These are phyloP conservation scores for Euplagia quadripunctaria DNA, from an alignment of 2,888 invertebrate species.

Conservation along the genomic window DNA sequence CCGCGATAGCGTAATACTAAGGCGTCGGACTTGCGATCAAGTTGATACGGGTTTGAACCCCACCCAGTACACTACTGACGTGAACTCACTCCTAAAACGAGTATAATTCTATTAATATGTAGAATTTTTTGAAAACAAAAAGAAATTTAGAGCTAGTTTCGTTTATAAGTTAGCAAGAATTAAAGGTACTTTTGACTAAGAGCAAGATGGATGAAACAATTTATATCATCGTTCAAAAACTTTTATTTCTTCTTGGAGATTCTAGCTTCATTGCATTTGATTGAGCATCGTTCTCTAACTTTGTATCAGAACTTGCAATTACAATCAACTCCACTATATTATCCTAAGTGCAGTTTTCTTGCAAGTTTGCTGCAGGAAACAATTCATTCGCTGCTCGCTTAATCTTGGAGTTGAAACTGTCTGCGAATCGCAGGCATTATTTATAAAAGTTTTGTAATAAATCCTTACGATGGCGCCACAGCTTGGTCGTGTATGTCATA, in stretches of 20 bases:
- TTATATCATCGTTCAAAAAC: slow-evolving; percentile 3
- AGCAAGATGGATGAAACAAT: slow-evolving; percentile 1
- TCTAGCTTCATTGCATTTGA: slow-evolving; percentile 32
- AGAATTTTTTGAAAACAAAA: background rate
- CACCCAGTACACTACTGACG: too few species aligned
- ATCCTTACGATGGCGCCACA: slow-evolving; percentile 50
- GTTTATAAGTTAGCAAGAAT: background rate
- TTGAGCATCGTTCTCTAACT: slow-evolving; percentile 40
- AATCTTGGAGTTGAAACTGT: slow-evolving; percentile 61
- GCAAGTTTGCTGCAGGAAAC: slow-evolving; percentile 59
- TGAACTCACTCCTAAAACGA: too few species aligned
- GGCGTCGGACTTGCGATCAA: too few species aligned
- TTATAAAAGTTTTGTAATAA: slow-evolving; percentile 69
- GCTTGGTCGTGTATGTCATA: background rate
- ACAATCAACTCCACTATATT: slow-evolving; percentile 56
- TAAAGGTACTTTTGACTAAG: background rate
- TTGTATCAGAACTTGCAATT: slow-evolving; percentile 54
- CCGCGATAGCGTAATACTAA: too few species aligned
- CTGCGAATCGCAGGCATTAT: slow-evolving; percentile 53
- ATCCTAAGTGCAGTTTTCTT: slow-evolving; percentile 63
- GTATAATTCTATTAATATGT: too few species aligned
- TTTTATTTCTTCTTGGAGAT: slow-evolving; percentile 10
- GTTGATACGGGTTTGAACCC: background rate
- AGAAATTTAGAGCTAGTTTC: background rate
- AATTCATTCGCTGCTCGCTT: slow-evolving; percentile 64